These are phyloP conservation scores for Sebastolobus alascanus DNA, from an alignment of 2,797 vertebrate genomes.

Conservation along the genomic window DNA sequence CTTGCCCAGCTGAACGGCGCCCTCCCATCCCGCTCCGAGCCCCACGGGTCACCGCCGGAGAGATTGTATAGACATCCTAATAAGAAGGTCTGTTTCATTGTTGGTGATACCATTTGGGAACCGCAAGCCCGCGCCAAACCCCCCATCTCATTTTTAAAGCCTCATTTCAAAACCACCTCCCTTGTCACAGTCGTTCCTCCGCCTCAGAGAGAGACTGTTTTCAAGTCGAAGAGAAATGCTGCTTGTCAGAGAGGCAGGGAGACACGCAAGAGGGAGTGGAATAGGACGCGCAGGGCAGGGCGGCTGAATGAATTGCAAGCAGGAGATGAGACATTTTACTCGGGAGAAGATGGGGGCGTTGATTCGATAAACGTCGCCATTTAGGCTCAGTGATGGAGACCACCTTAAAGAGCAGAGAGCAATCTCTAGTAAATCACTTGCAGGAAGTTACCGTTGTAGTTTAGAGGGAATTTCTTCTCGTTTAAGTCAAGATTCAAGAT, in stretches of 20 bases:
- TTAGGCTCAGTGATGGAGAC: not conserved
- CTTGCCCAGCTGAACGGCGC: slow-evolving; percentile 21
- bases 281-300: not conserved
- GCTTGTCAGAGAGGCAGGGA: slow-evolving; percentile 28
- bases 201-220: slow-evolving; percentile 16
- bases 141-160: slow-evolving; percentile 36
- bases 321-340: slow-evolving; percentile 21
- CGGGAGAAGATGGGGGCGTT: slow-evolving; percentile 3
- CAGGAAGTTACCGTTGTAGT: not conserved
- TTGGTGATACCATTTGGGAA: slow-evolving; percentile 47
- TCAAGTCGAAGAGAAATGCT: slow-evolving; percentile 21
- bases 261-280: slow-evolving; percentile 1
- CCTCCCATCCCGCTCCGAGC: slow-evolving; percentile 28
- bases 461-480: not conserved
- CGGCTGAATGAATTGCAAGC: slow-evolving; percentile 26
- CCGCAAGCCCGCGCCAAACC: not conserved
- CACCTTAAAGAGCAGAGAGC: slow-evolving; percentile 15
- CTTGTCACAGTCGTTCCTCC: slow-evolving; percentile 28
- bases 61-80: slow-evolving; percentile 44
- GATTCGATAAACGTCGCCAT: slow-evolving; percentile 35
- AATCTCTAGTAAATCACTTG: slow-evolving; percentile 6
- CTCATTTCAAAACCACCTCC: slow-evolving; percentile 56
- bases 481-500: not conserved
- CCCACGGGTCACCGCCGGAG: slow-evolving; percentile 51
- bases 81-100: slow-evolving; percentile 60